Percentiles rank a stretch among this genome's conserved stretches.
Conservation (phyloP, 2,113 vertebrate species). For the Pachyramphus minor region DNA sequence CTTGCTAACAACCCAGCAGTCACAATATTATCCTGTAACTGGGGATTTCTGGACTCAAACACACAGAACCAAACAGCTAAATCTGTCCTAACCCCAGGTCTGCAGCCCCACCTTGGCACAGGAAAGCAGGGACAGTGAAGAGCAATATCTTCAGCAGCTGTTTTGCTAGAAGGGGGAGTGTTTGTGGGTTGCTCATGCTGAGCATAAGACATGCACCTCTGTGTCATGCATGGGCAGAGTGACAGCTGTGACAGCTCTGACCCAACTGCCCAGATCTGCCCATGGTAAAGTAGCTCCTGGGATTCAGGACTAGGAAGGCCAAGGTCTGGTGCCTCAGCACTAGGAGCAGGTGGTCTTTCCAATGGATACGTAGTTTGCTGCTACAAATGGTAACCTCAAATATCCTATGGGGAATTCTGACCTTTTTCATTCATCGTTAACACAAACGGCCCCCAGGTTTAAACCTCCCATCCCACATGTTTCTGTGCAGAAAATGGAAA, state of each 20-base stretch:
- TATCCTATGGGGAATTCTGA: not conserved
- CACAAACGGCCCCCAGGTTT: not conserved
- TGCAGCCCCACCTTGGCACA: not conserved
- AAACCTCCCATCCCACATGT: not conserved
- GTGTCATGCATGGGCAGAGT: not conserved
- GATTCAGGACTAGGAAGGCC: not conserved
- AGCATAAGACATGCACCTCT: not conserved
- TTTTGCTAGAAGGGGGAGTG: not conserved
- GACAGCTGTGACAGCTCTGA: slow-evolving; percentile 16
- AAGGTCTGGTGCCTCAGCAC: not conserved
- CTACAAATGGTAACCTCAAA: not conserved
- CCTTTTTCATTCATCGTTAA: not conserved
- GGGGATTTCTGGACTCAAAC: not conserved
- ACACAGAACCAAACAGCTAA: not conserved
- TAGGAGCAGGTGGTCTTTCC: not conserved
- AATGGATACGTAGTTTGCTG: rapidly evolving
- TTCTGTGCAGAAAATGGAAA: not conserved
- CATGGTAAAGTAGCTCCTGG: not conserved
- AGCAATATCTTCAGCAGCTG: not conserved
- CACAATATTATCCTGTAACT: not conserved
- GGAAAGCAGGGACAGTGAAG: not conserved
- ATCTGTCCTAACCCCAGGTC: not conserved
- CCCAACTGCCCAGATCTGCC: not conserved
- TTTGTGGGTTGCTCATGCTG: rapidly evolving
- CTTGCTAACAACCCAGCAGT: not conserved